These are phyloP conservation scores for Rhinophrynus dorsalis DNA, from an alignment of 2,797 vertebrate species.

Conservation along the genomic window DNA sequence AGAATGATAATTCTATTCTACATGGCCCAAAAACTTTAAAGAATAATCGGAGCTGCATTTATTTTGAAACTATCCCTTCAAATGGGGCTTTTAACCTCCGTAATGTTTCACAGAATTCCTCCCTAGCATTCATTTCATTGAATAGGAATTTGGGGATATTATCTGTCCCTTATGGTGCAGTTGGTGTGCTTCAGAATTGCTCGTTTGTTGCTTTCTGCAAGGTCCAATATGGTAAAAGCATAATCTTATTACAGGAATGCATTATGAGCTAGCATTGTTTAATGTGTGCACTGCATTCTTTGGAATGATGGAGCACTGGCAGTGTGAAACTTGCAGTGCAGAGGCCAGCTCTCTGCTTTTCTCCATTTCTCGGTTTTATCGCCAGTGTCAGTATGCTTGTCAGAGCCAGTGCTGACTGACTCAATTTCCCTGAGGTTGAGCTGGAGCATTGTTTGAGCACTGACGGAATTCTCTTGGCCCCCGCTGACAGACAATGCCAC, in stretches of 20 bases:
- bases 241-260: background rate
- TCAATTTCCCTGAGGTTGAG: constrained; percentile 67
- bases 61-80: too few species aligned
- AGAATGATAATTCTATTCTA: too few species aligned
- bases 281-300: background rate
- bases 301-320: background rate
- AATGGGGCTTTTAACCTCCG: too few species aligned
- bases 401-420: constrained; percentile 63
- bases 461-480: constrained; percentile 67
- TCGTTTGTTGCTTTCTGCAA: too few species aligned
- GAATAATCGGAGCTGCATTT: too few species aligned
- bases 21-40: too few species aligned
- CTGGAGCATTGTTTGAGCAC: constrained; percentile 77
- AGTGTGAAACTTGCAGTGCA: background rate
- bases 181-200: too few species aligned
- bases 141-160: too few species aligned
- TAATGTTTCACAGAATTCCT: too few species aligned
- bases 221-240: too few species aligned
- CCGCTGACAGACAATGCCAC: constrained; percentile 76
- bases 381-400: constrained; percentile 54
- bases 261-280: background rate
- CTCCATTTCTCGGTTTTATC: constrained; percentile 63
- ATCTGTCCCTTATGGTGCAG: too few species aligned
- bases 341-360: constrained; percentile 47
- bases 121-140: too few species aligned